A percentile compares a stretch with the other conserved stretches of the same genome.
Conservation (phyloP, 2,888 invertebrate genomes). For the Lathronympha strigana region DNA sequence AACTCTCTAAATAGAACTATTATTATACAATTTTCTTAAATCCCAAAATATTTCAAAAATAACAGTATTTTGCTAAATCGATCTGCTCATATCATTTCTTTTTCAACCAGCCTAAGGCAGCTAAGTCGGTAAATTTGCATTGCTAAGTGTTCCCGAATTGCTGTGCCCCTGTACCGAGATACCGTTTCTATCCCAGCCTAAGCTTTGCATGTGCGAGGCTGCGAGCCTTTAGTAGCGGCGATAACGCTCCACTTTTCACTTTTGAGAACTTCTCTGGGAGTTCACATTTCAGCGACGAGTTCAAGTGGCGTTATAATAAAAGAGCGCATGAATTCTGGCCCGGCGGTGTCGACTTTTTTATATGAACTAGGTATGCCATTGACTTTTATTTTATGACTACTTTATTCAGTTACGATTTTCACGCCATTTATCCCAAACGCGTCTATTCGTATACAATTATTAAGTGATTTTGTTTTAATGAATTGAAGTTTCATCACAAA, state of each 20-base stretch:
- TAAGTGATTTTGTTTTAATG: neutral
- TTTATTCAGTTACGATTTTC: conserved; percentile 12
- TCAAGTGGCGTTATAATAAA: conserved; percentile 66
- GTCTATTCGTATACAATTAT: neutral
- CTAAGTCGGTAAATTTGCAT: conserved; percentile 38
- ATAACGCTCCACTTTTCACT: conserved; percentile 65
- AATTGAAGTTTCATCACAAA: neutral
- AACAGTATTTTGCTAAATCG: too few relatives aligned
- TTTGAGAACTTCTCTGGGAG: conserved; percentile 63
- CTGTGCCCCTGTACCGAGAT: conserved; percentile 49
- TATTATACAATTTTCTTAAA: too few relatives aligned
- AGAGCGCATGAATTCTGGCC: conserved; percentile 61
- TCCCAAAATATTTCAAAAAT: too few relatives aligned
- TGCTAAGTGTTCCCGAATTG: conserved; percentile 48
- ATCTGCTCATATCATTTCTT: conserved; percentile 14
- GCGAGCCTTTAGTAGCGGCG: conserved; percentile 41
- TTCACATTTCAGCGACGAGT: conserved; percentile 59
- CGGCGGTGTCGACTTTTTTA: conserved; percentile 53
- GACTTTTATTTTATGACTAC: conserved; percentile 54
- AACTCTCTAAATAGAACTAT: too few relatives aligned
- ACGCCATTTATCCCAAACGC: neutral
- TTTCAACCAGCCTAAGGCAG: conserved; percentile 29
- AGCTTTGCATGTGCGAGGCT: conserved; percentile 29
- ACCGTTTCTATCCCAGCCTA: conserved; percentile 31
- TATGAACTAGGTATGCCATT: conserved; percentile 54